Conservation (phyloP, 2,888 invertebrate genomes). For the Ptycholaimellus sp. region DNA sequence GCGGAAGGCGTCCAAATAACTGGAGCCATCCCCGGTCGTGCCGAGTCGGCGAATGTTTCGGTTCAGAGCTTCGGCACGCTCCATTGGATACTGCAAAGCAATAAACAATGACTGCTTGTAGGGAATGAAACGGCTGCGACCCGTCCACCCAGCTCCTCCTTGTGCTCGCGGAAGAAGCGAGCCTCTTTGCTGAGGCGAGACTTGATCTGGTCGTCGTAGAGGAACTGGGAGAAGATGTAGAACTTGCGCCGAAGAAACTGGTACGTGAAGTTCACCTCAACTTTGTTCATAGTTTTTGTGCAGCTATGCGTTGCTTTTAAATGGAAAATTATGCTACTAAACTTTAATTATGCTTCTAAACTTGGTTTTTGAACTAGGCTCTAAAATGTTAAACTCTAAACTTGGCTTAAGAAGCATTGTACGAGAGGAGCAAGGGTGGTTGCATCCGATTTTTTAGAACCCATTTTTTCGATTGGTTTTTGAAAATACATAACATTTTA, state of each 20-base stretch:
- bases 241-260: slow-evolving; percentile 68
- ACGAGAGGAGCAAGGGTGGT: too few species aligned
- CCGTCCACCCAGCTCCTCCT: slow-evolving; percentile 39
- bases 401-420: too few species aligned
- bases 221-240: slow-evolving; percentile 76
- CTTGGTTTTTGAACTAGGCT: too few species aligned
- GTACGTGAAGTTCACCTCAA: slow-evolving; percentile 32
- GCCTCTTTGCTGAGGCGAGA: slow-evolving; percentile 53
- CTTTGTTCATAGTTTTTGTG: background rate
- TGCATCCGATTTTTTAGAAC: too few species aligned
- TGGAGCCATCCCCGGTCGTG: slow-evolving; percentile 50
- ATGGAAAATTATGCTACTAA: too few species aligned
- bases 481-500: too few species aligned
- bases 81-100: slow-evolving; percentile 43
- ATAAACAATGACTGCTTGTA: slow-evolving; percentile 6
- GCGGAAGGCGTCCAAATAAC: slow-evolving; percentile 74
- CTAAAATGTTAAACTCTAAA: too few species aligned
- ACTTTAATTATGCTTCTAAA: too few species aligned
- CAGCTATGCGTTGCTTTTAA: too few species aligned
- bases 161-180: slow-evolving; percentile 52
- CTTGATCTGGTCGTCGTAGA: slow-evolving; percentile 91
- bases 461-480: too few species aligned
- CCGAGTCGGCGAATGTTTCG: slow-evolving; percentile 67
- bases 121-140: too few species aligned
- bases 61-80: slow-evolving; percentile 74